Evolutionary conservation across 2,797 vertebrate genomes (phyloP), one percentile per base, ranked within the genome.

Genomic region (Tauraco hartlaubi): DNA sequence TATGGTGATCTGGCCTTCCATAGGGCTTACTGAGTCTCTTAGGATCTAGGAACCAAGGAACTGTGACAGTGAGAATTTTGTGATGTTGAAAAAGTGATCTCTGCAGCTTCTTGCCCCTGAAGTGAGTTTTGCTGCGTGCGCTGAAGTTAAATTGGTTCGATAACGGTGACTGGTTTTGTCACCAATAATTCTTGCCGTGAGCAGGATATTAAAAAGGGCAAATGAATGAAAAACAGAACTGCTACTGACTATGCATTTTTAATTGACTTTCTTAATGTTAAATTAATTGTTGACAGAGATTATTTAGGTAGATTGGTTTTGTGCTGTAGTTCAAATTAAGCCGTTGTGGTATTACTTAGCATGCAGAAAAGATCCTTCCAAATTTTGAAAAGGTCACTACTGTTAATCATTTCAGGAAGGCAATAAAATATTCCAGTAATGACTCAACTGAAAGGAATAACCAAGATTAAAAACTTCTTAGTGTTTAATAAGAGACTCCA

Each of bases 381-480:
- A 58, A 63, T 92, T 95, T 51, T 86, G 76, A 63, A 94, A 96
- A 95, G 92, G 93, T 95, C 85, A 76, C 72, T 72, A 15, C 67
- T 22, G 22, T 93, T 96, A 94, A 96, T 96, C 83, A 93, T 92
- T 79, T 54, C 55, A 58, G 92, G 64, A 89, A 94, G 72, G 81
- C 84, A 93, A 46, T 88, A 28, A 95, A 74, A 90, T 61, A 73
- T 63, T 56, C 69, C 1, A 56, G 81, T 92, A 83, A 69, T 94
- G 92, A 92, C 94, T 95, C 91, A 95, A 64, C 72, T 80, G 78
- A 55, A 94, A 74, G 61, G 55, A 89, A 64, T 89, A 93, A 92
- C 67, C 49, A 15, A n/a, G 91, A 90, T 91, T 35, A 52, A 94
- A 92, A 92, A 25, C 77, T 86, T 66, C 76, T 90, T 49, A 66